Evolutionary conservation across 2,888 invertebrate species (phyloP).

Genomic region (Erebia aethiops): DNA sequence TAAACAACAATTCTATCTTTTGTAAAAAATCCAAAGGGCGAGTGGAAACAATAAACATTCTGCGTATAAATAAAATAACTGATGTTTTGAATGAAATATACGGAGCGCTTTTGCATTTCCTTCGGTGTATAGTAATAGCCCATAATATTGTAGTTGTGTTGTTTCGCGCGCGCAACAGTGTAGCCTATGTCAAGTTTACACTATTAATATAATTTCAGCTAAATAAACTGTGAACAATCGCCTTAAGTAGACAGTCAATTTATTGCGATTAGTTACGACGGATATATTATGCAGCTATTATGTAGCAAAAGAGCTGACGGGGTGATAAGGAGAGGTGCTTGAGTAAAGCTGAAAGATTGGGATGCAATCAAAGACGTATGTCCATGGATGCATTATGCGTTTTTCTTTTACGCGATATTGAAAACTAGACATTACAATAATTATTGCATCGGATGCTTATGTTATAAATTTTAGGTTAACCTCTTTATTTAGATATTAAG

Average conservation of each 20-base stretch:
- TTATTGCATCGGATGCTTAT: too few species aligned
- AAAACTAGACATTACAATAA: too few species aligned
- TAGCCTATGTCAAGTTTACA: background rate
- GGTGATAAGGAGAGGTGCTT: background rate
- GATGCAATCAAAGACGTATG: too few species aligned
- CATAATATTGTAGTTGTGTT: background rate
- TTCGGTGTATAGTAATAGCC: background rate
- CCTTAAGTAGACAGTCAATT: background rate
- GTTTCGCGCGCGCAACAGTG: background rate
- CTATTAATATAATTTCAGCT: constrained; percentile 5
- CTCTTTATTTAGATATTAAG: too few species aligned
- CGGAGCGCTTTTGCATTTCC: background rate
- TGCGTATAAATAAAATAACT: background rate
- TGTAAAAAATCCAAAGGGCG: background rate
- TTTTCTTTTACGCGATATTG: too few species aligned
- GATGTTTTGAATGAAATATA: background rate
- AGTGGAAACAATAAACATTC: background rate
- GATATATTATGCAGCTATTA: background rate
- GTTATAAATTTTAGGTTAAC: too few species aligned
- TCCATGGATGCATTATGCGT: too few species aligned
- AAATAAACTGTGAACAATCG: constrained; percentile 3
- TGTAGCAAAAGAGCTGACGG: background rate
- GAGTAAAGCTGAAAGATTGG: background rate
- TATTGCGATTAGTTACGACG: constrained; percentile 6
- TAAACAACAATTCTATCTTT: background rate